Conservation (phyloP, 2,113 vertebrate species). For the Grus americana region DNA sequence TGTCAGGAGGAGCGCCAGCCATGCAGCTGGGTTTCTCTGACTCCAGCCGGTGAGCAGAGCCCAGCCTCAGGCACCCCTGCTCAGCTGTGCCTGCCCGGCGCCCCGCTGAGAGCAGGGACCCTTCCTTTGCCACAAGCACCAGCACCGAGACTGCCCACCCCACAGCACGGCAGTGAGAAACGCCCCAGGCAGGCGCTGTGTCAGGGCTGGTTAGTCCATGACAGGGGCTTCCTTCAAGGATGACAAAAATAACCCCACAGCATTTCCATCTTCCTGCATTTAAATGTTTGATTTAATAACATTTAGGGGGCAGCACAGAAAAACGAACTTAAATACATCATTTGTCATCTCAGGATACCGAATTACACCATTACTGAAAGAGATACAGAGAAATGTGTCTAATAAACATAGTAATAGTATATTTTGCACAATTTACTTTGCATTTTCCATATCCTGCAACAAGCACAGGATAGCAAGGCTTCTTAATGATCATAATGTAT, state of each 20-base stretch:
- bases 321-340: constrained; percentile 9
- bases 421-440: constrained; percentile 35
- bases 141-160: neutral
- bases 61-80: neutral
- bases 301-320: neutral
- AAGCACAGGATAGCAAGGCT: neutral
- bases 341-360: neutral
- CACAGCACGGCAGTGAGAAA: neutral
- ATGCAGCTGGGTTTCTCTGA: neutral
- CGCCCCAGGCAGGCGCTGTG: neutral
- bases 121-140: neutral
- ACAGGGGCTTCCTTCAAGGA: neutral
- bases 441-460: constrained; percentile 20
- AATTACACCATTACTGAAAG: neutral
- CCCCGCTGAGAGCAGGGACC: neutral
- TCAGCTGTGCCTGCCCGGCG: neutral
- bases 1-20: neutral
- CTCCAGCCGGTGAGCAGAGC: neutral
- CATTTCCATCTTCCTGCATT: neutral
- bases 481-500: constrained; percentile 49
- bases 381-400: constrained; percentile 18
- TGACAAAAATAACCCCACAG: neutral
- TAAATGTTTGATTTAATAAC: constrained; percentile 4
- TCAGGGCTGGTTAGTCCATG: neutral
- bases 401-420: neutral